A percentile compares a stretch with the other conserved stretches of the same genome.
Evolutionary conservation across 2,888 invertebrate species (phyloP).

Genomic region (Idaea straminata): DNA sequence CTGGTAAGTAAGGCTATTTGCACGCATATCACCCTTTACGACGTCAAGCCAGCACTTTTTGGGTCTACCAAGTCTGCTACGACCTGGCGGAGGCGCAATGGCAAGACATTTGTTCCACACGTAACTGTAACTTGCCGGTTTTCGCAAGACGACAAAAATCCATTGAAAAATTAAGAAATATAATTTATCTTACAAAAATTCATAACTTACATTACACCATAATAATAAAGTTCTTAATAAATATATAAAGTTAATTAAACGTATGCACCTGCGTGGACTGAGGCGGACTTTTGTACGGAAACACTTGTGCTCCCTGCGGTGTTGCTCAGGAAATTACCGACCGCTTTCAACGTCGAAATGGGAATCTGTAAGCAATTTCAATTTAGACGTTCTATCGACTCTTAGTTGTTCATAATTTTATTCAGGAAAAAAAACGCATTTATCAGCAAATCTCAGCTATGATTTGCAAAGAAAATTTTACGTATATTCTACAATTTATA

Average conservation of each 20-base stretch:
- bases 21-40: too few relatives aligned
- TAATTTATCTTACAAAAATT: constrained; percentile 3
- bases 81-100: too few relatives aligned
- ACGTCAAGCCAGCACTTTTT: too few relatives aligned
- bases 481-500: too few relatives aligned
- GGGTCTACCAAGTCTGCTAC: too few relatives aligned
- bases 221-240: constrained; percentile 3
- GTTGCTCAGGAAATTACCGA: constrained; percentile 81
- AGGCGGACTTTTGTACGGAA: constrained; percentile 65
- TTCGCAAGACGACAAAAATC: constrained; percentile 1
- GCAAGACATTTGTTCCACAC: too few relatives aligned
- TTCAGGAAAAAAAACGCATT: not conserved
- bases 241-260: constrained; percentile 22
- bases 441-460: too few relatives aligned
- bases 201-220: not conserved
- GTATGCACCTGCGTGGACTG: constrained; percentile 60
- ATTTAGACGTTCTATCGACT: not conserved
- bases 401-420: not conserved
- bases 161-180: constrained; percentile 8
- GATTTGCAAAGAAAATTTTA: too few relatives aligned
- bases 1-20: too few relatives aligned
- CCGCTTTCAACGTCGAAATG: constrained; percentile 82
- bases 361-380: constrained; percentile 77
- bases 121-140: too few relatives aligned
- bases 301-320: constrained; percentile 63